phyloP scores from a whole-genome alignment of 2,888 invertebrate species.

The Drosophila crucigera region DNA sequence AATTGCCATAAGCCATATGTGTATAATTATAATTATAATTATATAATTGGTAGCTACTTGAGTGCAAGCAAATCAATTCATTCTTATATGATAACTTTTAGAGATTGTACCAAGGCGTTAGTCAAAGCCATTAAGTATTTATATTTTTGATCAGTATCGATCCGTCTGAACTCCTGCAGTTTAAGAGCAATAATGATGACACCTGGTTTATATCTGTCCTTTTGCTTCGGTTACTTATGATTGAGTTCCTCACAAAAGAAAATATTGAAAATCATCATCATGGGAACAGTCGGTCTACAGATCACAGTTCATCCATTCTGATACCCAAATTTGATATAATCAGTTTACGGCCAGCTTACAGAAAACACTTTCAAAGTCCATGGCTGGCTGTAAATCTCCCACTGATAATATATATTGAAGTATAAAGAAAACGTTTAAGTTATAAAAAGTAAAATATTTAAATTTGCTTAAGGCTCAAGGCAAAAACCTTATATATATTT shows the following conservation, averaged over 20 bases:
- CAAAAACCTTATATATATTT: background rate
- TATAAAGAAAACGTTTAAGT: background rate
- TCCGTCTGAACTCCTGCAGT: background rate
- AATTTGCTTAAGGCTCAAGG: no score
- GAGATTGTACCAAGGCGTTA: background rate
- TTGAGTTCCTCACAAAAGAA: background rate
- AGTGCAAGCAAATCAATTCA: conserved; percentile 17
- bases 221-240: background rate
- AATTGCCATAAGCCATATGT: background rate
- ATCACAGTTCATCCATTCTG: background rate
- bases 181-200: background rate
- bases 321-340: background rate
- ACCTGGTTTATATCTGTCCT: background rate
- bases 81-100: background rate
- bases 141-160: background rate
- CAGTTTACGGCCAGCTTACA: background rate
- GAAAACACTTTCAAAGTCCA: background rate
- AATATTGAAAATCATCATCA: background rate
- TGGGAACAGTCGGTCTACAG: background rate
- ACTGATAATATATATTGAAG: background rate
- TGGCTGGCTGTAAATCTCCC: background rate
- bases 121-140: background rate
- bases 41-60: conserved; percentile 1
- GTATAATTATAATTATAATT: background rate
- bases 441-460: background rate